Evolutionary conservation across 2,888 invertebrate genomes (phyloP).

Genomic region (Selenia dentaria): DNA sequence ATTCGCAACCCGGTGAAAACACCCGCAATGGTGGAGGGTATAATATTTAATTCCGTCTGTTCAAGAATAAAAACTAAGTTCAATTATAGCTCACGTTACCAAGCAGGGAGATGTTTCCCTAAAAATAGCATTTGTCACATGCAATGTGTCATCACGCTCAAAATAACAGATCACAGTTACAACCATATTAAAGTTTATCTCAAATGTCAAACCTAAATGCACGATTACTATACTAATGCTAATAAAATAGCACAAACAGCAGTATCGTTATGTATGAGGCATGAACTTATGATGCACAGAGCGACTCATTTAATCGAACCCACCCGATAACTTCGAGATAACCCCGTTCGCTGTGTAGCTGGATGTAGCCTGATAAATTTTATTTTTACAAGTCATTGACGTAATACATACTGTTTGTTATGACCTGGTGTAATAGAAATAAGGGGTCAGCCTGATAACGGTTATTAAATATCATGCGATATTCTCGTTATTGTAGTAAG

Average conservation of each 20-base stretch:
- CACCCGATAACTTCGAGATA: conserved; percentile 43
- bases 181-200: conserved; percentile 21
- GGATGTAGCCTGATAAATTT: conserved; percentile 40
- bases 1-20: too few species aligned
- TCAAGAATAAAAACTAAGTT: too few species aligned
- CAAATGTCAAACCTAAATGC: conserved; percentile 15
- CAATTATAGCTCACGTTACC: too few species aligned
- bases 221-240: conserved; percentile 6
- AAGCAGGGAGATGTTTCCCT: background rate
- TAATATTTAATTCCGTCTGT: too few species aligned
- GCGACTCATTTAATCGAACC: conserved; percentile 15
- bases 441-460: conserved; percentile 12
- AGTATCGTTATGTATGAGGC: conserved; percentile 28
- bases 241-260: conserved; percentile 46
- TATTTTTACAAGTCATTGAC: conserved; percentile 54
- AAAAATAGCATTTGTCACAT: conserved; percentile 12
- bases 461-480: too few species aligned
- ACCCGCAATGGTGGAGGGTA: too few species aligned
- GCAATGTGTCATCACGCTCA: conserved; percentile 27
- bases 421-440: conserved; percentile 24
- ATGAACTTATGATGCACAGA: conserved; percentile 23
- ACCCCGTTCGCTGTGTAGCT: conserved; percentile 37
- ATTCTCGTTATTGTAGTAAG: too few species aligned
- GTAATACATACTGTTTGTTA: conserved; percentile 49
- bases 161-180: conserved; percentile 32